A percentile compares a stretch with the other conserved stretches of the same genome.
Evolutionary conservation across 2,797 vertebrate genomes (phyloP).

Genomic region (Iguana delicatissima): DNA sequence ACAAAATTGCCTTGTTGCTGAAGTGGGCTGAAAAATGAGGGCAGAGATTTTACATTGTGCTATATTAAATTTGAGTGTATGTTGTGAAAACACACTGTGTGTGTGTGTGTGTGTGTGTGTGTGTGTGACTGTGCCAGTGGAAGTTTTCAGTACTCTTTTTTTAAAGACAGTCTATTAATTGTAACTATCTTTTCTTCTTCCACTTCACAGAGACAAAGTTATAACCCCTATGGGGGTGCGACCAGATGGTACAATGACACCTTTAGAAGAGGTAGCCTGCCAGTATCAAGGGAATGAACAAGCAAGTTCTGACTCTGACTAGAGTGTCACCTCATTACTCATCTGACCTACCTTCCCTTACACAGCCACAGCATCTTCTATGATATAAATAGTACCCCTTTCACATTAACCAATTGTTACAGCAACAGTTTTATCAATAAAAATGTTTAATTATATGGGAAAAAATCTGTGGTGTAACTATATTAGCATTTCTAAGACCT

Average conservation of each 20-base stretch:
- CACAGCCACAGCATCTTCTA: slow-evolving; percentile 74
- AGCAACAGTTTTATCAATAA: slow-evolving; percentile 73
- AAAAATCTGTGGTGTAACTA: slow-evolving; percentile 68
- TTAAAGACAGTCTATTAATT: not conserved
- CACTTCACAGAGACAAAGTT: slow-evolving; percentile 88
- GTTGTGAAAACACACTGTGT: slow-evolving; percentile 36
- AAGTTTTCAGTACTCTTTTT: slow-evolving; percentile 72
- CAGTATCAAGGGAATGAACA: slow-evolving; percentile 81
- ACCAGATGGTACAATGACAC: slow-evolving; percentile 93
- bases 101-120: slow-evolving; percentile 51
- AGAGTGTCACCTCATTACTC: slow-evolving; percentile 73
- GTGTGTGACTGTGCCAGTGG: slow-evolving; percentile 65
- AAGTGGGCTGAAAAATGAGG: not conserved
- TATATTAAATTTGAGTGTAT: not conserved
- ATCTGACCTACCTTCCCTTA: slow-evolving; percentile 73
- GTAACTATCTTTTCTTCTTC: not conserved
- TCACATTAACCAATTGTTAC: slow-evolving; percentile 73
- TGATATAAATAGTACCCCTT: slow-evolving; percentile 75
- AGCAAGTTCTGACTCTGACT: slow-evolving; percentile 92
- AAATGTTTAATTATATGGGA: slow-evolving; percentile 66
- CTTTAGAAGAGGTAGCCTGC: slow-evolving; percentile 90
- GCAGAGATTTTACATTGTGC: not conserved
- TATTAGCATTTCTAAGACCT: slow-evolving; percentile 70
- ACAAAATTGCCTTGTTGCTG: not conserved
- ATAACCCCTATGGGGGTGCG: slow-evolving; percentile 96